Conservation (phyloP, 2,888 invertebrate species). For the Cremastobaeus sp. region DNA sequence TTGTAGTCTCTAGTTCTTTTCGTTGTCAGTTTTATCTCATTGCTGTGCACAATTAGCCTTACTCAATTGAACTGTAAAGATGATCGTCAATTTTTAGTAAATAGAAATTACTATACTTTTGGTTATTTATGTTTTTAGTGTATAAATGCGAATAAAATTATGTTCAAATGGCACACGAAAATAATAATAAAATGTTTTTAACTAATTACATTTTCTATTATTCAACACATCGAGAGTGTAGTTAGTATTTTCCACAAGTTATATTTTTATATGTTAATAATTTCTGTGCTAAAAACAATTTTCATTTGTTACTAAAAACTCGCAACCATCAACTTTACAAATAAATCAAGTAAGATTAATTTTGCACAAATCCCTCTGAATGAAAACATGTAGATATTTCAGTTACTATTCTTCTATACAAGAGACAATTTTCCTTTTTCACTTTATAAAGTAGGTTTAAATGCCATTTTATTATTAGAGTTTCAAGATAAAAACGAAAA, state of each 20-base stretch:
- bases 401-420: constrained; percentile 4
- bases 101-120: constrained; percentile 8
- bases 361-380: constrained; percentile 25
- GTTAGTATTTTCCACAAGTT: no score
- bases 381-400: constrained; percentile 17
- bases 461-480: constrained; percentile 26
- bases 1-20: constrained; percentile 47
- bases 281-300: neutral
- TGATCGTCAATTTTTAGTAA: constrained; percentile 42
- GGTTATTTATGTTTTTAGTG: constrained; percentile 9
- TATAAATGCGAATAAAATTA: constrained; percentile 2
- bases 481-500: constrained; percentile 20
- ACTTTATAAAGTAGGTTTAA: constrained; percentile 15
- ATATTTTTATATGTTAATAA: constrained; percentile 1
- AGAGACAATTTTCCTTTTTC: constrained; percentile 10
- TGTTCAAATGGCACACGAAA: neutral
- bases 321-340: constrained; percentile 23
- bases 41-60: constrained; percentile 45
- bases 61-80: constrained; percentile 39
- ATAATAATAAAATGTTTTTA: constrained; percentile 7
- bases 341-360: constrained; percentile 31
- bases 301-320: constrained; percentile 9
- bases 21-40: constrained; percentile 44
- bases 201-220: neutral
- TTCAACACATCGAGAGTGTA: neutral